These are phyloP conservation scores for Lepisosteus oculatus DNA, from an alignment of 2,113 vertebrate genomes.

Conservation along the genomic window DNA sequence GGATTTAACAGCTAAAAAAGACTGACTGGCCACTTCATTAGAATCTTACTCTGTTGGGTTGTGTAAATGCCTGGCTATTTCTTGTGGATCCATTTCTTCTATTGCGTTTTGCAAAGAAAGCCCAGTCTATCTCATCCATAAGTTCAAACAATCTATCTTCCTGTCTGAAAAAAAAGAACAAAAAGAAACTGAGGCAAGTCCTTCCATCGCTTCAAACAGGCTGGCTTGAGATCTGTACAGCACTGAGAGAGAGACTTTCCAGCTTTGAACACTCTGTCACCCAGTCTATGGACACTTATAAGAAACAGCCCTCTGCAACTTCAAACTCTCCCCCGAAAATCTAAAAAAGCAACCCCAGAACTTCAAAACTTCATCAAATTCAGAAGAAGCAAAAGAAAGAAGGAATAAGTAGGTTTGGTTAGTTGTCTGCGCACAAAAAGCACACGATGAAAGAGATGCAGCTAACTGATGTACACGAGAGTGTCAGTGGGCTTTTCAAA, in stretches of 20 bases:
- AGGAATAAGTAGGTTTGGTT: slow-evolving; percentile 14
- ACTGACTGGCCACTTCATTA: too few species aligned
- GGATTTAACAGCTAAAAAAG: too few species aligned
- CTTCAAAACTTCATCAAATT: slow-evolving; percentile 9
- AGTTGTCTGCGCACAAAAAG: slow-evolving; percentile 2
- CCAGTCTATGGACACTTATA: too few species aligned
- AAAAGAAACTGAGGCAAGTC: background rate
- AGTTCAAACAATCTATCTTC: background rate
- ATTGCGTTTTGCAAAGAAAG: too few species aligned
- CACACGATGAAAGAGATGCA: slow-evolving; percentile 3
- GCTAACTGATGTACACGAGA: background rate
- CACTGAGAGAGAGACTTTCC: too few species aligned
- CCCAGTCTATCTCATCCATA: background rate
- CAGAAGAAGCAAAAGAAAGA: background rate
- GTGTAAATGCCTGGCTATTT: too few species aligned
- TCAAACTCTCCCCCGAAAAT: background rate
- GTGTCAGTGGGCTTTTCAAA: slow-evolving; percentile 18
- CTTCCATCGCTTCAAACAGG: too few species aligned
- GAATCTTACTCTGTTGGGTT: too few species aligned
- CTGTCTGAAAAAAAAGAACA: background rate
- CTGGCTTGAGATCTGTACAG: background rate
- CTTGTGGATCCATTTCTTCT: too few species aligned
- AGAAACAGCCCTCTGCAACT: too few species aligned
- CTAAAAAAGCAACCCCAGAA: background rate
- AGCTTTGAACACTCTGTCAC: too few species aligned